Conservation (phyloP, 2,888 invertebrate genomes). For the Mythimna vitellina region DNA sequence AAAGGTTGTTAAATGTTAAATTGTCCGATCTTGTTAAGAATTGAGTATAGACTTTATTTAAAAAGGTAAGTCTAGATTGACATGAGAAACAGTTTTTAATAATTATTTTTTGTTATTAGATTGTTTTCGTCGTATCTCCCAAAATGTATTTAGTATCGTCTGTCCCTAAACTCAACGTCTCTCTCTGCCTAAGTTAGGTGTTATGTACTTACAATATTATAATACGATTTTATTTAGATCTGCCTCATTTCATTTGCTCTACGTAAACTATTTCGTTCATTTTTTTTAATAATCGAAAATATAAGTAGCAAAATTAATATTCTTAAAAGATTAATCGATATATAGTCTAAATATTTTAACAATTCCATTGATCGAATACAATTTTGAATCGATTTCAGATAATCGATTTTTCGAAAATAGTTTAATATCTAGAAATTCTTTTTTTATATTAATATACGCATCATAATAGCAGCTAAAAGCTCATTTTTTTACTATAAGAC, state of each 20-base stretch:
- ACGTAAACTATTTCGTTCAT: slow-evolving; percentile 18
- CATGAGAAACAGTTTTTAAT: no score
- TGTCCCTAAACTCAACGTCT: slow-evolving; percentile 52
- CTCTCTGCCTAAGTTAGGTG: slow-evolving; percentile 51
- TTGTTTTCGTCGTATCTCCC: slow-evolving; percentile 19
- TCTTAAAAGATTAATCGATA: not conserved
- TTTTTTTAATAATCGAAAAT: slow-evolving; percentile 16
- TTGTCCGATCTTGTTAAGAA: no score
- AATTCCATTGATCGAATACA: slow-evolving; percentile 25
- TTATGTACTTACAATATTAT: slow-evolving; percentile 64
- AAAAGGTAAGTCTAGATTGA: no score
- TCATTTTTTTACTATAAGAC: slow-evolving; percentile 40
- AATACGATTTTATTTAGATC: slow-evolving; percentile 58
- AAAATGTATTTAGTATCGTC: slow-evolving; percentile 37
- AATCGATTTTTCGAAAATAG: slow-evolving; percentile 25
- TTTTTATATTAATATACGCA: slow-evolving; percentile 28
- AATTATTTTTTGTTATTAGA: not conserved
- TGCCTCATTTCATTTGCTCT: slow-evolving; percentile 43
- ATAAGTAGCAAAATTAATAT: slow-evolving; percentile 23
- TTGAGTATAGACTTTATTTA: not conserved
- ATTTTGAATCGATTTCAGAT: slow-evolving; percentile 23
- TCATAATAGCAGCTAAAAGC: slow-evolving; percentile 57
- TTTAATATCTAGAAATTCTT: slow-evolving; percentile 14
- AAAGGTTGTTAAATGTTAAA: no score
- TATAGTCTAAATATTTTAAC: slow-evolving; percentile 40